Evolutionary conservation across 2,797 vertebrate species (phyloP).

Genomic region (Chelonia mydas): DNA sequence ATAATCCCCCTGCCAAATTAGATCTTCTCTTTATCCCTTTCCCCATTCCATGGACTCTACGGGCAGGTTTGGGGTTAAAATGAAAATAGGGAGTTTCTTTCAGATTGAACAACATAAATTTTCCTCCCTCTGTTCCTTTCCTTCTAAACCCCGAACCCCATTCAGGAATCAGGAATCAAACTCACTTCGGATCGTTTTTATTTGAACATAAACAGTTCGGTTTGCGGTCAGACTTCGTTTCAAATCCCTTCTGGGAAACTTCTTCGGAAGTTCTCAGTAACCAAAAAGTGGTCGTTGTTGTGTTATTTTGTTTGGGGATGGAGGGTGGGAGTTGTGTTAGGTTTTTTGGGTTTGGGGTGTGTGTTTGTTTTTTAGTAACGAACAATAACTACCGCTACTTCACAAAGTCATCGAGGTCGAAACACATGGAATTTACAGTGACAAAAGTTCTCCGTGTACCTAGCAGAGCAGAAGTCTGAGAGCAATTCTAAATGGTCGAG

Average conservation of each 20-base stretch:
- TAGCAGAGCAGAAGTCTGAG: not conserved
- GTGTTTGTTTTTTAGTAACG: too few species aligned
- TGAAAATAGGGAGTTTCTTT: not conserved
- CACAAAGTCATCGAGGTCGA: not conserved
- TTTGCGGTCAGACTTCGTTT: not conserved
- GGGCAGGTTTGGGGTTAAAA: not conserved
- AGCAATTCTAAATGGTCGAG: not conserved
- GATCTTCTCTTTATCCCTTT: not conserved
- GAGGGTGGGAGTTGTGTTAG: too few species aligned
- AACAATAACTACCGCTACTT: not conserved
- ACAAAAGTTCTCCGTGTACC: not conserved
- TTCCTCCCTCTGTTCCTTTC: too few species aligned
- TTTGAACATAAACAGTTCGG: not conserved
- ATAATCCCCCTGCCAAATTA: not conserved
- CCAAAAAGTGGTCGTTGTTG: not conserved
- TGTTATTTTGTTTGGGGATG: not conserved
- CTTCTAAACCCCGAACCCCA: not conserved
- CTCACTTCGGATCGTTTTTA: not conserved
- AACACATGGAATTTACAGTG: not conserved
- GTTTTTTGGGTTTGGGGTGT: too few species aligned
- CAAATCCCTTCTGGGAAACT: not conserved
- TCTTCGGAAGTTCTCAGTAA: not conserved
- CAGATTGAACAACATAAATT: too few species aligned
- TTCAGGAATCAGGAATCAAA: not conserved
- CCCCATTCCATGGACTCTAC: not conserved